These are phyloP conservation scores for Dromococcyx pavoninus DNA, from an alignment of 2,797 vertebrate genomes.

Conservation along the genomic window DNA sequence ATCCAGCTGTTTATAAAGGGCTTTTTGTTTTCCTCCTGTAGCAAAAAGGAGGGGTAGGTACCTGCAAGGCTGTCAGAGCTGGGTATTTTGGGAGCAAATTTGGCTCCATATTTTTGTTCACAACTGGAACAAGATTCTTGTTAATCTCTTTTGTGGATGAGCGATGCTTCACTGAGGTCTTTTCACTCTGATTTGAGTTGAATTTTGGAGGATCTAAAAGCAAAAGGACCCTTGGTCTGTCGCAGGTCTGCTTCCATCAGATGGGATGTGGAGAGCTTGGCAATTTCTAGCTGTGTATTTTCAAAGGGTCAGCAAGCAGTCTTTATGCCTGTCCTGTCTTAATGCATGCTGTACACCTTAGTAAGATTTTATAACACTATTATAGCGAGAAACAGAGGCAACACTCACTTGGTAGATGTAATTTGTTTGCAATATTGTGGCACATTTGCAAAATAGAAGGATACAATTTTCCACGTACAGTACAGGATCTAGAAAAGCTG, in stretches of 20 bases:
- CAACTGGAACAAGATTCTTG: not conserved
- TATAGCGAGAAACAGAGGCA: not conserved
- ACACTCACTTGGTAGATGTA: accelerated
- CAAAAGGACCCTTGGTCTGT: not conserved
- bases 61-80: accelerated
- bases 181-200: not conserved
- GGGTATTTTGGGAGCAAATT: not conserved
- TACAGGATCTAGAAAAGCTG: not conserved
- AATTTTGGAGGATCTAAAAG: not conserved
- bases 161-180: not conserved
- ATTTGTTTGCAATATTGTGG: not conserved
- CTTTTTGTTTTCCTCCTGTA: not conserved
- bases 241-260: not conserved
- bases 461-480: not conserved
- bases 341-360: not conserved
- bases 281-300: not conserved
- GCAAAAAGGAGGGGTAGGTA: not conserved
- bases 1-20: not conserved
- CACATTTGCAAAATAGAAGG: not conserved
- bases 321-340: not conserved
- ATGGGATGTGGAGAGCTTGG: not conserved
- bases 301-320: not conserved
- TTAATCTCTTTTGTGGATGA: not conserved
- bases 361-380: not conserved
- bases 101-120: not conserved